Percentiles rank a stretch among this genome's conserved stretches.
These are phyloP conservation scores for Ibycter americanus DNA, from an alignment of 2,797 vertebrate species.

Conservation along the genomic window DNA sequence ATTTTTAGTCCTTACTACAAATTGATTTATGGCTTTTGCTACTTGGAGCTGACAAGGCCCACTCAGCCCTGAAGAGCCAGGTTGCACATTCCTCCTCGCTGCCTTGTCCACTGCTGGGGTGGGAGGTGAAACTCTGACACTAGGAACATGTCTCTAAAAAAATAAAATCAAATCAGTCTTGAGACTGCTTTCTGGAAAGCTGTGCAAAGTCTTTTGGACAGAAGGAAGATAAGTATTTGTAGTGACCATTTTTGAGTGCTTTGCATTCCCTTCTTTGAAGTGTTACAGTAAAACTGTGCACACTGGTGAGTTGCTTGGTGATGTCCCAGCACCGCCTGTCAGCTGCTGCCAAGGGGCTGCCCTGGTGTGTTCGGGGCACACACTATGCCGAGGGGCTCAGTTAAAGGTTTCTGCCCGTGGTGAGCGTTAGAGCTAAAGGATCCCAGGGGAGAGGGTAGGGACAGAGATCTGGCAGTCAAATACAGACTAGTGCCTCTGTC, in stretches of 20 bases:
- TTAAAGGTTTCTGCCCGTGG: fast-evolving
- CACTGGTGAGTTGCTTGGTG: fast-evolving
- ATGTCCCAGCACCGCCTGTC: fast-evolving
- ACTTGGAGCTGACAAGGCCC: background rate
- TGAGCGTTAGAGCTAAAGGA: background rate
- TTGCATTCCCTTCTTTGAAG: background rate
- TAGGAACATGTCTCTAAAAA: fast-evolving
- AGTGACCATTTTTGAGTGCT: fast-evolving
- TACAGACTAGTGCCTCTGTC: too few relatives aligned
- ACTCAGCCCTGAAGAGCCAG: background rate
- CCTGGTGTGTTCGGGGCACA: fast-evolving
- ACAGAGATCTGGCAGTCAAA: background rate
- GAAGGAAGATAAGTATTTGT: background rate
- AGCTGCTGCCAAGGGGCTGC: background rate
- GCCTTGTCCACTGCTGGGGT: fast-evolving
- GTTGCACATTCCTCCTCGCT: fast-evolving
- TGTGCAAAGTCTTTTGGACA: background rate
- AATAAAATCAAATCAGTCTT: background rate
- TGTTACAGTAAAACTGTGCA: fast-evolving
- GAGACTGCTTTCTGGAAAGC: background rate
- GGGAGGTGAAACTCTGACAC: fast-evolving
- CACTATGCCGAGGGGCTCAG: background rate
- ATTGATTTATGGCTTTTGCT: constrained; percentile 16
- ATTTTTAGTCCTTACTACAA: background rate
- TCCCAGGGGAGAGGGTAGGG: background rate